Conservation (phyloP, 1,140 invertebrate species). For the Trichomalopsis sarcophagae region DNA sequence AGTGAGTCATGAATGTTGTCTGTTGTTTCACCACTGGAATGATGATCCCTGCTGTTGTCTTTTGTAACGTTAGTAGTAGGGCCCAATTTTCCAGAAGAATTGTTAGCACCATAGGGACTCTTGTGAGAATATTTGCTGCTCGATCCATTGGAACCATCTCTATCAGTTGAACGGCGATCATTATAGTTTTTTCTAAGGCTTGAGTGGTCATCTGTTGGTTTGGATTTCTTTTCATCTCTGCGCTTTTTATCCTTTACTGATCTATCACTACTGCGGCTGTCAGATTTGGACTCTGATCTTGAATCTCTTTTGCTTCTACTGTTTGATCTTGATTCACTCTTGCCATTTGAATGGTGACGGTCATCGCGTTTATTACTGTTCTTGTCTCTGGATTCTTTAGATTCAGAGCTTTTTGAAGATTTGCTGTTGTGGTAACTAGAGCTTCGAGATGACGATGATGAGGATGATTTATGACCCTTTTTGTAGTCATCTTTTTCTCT, state of each 20-base stretch:
- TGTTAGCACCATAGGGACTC: constrained; percentile 58
- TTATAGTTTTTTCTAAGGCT: constrained; percentile 69
- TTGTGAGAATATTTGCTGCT: constrained; percentile 69
- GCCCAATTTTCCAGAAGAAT: constrained; percentile 57
- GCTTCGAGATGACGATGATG: constrained; percentile 48
- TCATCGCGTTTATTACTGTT: constrained; percentile 39
- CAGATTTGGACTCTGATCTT: constrained; percentile 42
- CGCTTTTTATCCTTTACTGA: constrained; percentile 68
- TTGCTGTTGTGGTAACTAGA: constrained; percentile 58
- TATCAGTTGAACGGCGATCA: constrained; percentile 71
- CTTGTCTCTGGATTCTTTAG: constrained; percentile 47
- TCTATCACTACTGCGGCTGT: constrained; percentile 61
- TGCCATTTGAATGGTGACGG: constrained; percentile 32
- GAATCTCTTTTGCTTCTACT: constrained; percentile 42
- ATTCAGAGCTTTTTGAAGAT: constrained; percentile 59
- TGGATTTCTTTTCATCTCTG: constrained; percentile 69
- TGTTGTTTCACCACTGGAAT: constrained; percentile 69
- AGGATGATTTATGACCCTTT: constrained; percentile 65
- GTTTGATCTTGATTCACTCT: constrained; percentile 41
- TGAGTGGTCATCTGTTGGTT: constrained; percentile 71
- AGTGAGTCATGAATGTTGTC: constrained; percentile 65
- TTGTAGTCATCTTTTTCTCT: constrained; percentile 65
- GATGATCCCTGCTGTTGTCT: constrained; percentile 64
- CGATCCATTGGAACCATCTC: constrained; percentile 72
- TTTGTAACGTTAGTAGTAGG: constrained; percentile 63